Percentiles rank a stretch among this genome's conserved stretches.
Conservation (phyloP, 2,113 vertebrate species). For the Bostrychus sinensis region DNA sequence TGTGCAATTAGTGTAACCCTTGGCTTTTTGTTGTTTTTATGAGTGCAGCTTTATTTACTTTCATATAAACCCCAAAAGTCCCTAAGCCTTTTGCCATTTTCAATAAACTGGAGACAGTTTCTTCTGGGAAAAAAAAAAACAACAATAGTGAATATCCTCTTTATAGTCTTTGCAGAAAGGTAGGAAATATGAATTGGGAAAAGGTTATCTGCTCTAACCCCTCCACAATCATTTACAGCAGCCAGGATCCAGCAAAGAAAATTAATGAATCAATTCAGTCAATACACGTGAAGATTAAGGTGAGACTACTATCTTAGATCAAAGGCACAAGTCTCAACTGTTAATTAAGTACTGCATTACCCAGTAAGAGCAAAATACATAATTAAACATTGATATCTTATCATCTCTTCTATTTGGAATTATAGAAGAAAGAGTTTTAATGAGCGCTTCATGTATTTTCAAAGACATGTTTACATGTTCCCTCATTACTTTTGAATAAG, state of each 20-base stretch:
- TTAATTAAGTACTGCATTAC: conserved; percentile 3
- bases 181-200: conserved; percentile 7
- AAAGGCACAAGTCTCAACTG: not conserved
- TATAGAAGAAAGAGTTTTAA: not conserved
- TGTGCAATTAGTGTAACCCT: not conserved
- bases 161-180: conserved; percentile 18
- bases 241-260: not conserved
- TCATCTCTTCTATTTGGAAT: not conserved
- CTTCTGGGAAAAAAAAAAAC: no score
- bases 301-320: conserved; percentile 1
- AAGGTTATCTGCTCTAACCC: conserved; percentile 13
- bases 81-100: not conserved
- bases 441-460: no score
- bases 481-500: not conserved
- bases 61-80: conserved; percentile 5
- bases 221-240: not conserved
- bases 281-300: conserved; percentile 20
- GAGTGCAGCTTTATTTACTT: not conserved
- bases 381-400: not conserved
- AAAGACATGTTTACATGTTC: not conserved
- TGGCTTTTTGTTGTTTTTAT: not conserved
- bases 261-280: conserved; percentile 21
- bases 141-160: not conserved
- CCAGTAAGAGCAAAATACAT: not conserved
- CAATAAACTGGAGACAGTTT: not conserved